These are phyloP conservation scores for Acanthaster planci DNA, from an alignment of 35 echinoderm and acorn worm genomes.

Conservation along the genomic window DNA sequence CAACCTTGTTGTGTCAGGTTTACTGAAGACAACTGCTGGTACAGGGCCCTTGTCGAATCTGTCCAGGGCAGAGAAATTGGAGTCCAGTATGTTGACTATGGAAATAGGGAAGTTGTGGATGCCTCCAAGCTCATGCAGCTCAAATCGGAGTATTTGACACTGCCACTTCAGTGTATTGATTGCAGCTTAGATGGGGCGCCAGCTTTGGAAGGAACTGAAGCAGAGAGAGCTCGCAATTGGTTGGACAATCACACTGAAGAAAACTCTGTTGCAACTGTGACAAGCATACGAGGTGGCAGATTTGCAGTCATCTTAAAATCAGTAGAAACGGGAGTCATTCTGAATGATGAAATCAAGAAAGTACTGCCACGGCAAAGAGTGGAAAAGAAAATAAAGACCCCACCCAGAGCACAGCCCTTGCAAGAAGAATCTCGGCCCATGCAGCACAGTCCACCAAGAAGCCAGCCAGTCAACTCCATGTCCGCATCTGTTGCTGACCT, in stretches of 20 bases:
- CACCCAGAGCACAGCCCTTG: neutral
- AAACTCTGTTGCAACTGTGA: neutral
- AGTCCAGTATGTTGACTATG: conserved; percentile 84
- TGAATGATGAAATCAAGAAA: conserved; percentile 57
- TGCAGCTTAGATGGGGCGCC: conserved; percentile 62
- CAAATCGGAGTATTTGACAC: conserved; percentile 50
- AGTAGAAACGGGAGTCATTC: conserved; percentile 22
- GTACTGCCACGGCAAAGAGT: conserved; percentile 20
- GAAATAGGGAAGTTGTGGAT: conserved; percentile 68
- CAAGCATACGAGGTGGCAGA: neutral
- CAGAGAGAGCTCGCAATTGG: conserved; percentile 19
- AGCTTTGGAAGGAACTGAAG: neutral
- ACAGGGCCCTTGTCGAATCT: conserved; percentile 60
- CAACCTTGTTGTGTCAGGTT: conserved; percentile 72
- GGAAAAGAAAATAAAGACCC: neutral
- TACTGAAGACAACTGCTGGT: conserved; percentile 75
- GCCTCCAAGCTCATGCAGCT: conserved; percentile 45
- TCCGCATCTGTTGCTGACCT: conserved; percentile 1
- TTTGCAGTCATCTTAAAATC: neutral
- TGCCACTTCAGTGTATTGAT: conserved; percentile 63
- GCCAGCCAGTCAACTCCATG: neutral
- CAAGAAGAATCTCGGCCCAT: neutral
- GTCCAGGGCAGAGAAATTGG: conserved; percentile 33
- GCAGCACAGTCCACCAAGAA: neutral
- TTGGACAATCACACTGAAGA: conserved; percentile 43